Percentiles rank a stretch among this genome's conserved stretches.
Conservation (phyloP, 2,797 vertebrate species). For the Myripristis jacobus region DNA sequence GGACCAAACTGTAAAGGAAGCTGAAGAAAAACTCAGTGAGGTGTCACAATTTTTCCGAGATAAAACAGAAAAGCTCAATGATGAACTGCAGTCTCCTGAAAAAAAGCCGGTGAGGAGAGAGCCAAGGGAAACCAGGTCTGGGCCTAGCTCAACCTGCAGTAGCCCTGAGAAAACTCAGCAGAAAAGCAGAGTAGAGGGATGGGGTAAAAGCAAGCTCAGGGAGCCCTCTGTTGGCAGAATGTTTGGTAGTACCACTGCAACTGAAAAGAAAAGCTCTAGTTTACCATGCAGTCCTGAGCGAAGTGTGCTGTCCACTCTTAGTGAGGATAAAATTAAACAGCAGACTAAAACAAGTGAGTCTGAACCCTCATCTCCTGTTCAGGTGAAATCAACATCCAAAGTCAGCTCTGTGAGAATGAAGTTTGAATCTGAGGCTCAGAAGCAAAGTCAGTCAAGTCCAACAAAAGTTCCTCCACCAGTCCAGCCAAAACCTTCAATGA, state of each 20-base stretch:
- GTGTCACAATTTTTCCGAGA: slow-evolving; percentile 99
- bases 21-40: slow-evolving; percentile 98
- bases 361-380: slow-evolving; percentile 85
- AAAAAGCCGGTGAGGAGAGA: slow-evolving; percentile 90
- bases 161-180: slow-evolving; percentile 91
- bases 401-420: slow-evolving; percentile 94
- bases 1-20: slow-evolving; percentile 98
- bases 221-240: slow-evolving; percentile 81
- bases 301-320: slow-evolving; percentile 72
- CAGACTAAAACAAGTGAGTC: slow-evolving; percentile 78
- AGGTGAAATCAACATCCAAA: slow-evolving; percentile 89
- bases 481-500: slow-evolving; percentile 91
- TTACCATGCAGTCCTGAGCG: slow-evolving; percentile 92
- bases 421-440: slow-evolving; percentile 91
- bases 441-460: slow-evolving; percentile 76
- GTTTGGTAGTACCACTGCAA: slow-evolving; percentile 80
- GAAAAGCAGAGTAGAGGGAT: slow-evolving; percentile 82
- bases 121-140: slow-evolving; percentile 86
- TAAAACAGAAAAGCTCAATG: slow-evolving; percentile 98
- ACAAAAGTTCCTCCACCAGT: slow-evolving; percentile 73
- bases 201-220: slow-evolving; percentile 85
- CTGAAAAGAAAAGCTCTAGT: slow-evolving; percentile 88
- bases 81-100: slow-evolving; percentile 97
- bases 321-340: slow-evolving; percentile 85
- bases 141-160: slow-evolving; percentile 89